phyloP scores from a whole-genome alignment of 1,140 invertebrate species.

The Thaumetopoea pityocampa region DNA sequence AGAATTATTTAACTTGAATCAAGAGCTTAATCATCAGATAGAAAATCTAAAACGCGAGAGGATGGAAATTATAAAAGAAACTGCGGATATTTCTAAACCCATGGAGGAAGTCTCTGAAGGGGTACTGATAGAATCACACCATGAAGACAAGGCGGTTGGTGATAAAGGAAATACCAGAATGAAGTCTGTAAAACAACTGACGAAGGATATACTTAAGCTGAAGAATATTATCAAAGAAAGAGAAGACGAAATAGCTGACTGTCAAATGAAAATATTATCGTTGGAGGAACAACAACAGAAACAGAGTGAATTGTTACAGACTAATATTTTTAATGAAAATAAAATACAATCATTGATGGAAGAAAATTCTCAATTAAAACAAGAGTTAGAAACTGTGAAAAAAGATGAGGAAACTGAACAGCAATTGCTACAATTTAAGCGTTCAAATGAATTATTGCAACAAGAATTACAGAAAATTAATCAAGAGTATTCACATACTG shows the following conservation, averaged over 20 bases:
- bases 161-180: constrained; percentile 52
- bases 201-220: constrained; percentile 72
- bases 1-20: constrained; percentile 59
- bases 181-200: constrained; percentile 69
- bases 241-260: constrained; percentile 73
- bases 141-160: constrained; percentile 48
- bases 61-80: constrained; percentile 65
- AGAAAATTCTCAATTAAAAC: constrained; percentile 54
- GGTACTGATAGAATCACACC: constrained; percentile 28
- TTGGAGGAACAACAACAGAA: constrained; percentile 69
- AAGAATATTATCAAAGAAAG: constrained; percentile 74
- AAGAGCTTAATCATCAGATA: constrained; percentile 58
- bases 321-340: constrained; percentile 39
- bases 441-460: constrained; percentile 38
- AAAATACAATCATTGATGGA: constrained; percentile 49
- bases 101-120: constrained; percentile 46
- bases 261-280: constrained; percentile 68
- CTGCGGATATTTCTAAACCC: constrained; percentile 43
- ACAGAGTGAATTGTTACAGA: constrained; percentile 48
- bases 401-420: constrained; percentile 46
- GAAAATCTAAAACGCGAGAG: constrained; percentile 63
- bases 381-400: constrained; percentile 50
- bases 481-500: constrained; percentile 44
- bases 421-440: constrained; percentile 29
- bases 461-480: constrained; percentile 57